Base-by-base conservation (phyloP, 1,140 invertebrate species). In the Drosophila seguyi region DNA sequence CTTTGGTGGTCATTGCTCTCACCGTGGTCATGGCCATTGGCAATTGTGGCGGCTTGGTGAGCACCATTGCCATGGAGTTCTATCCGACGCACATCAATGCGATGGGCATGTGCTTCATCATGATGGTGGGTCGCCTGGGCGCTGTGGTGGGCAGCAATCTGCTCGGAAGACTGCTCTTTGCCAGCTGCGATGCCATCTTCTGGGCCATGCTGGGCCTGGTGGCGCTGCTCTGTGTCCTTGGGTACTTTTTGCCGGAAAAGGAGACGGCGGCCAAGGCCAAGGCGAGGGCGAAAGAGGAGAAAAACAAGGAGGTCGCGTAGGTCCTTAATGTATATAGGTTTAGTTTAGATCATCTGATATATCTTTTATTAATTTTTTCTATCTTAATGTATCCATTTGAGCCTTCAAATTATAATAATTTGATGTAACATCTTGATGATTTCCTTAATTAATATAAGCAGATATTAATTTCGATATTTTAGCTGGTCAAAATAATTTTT, bases 101-200 rank as follows among this genome's bases (percentile, higher is more conserved):
- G 20, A 93, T 93, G 93, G 93, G 93, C 48, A 91, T 94, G 79
- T 93, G 93, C 71, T 77, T 93, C 38, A 86, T 93, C 22, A 90
- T 94, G 81, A 93, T 93, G 91, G 82, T 88, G 41, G 93, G 93
- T 6, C 87, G 93, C n/a, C 44, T 94, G 13, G 93, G 93, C 3
- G 91, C 92, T 0, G 91, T 93, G 0, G 79, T 91, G 8, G 93
- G 92, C 22, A 92, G 91, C 53, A 93, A 93, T 60, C 6, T 93
- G 11, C 36, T 93, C 2, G 93, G 93, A 0, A 65, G 77, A 16
- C 22, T 93, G 6, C 47, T 94, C 14, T 91, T 93, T 44, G 79
- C 58, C 44, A 75, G 87, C 69, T 94, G 93, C 58, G 79, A 91
- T 6, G 58, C 50, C 0, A 75, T 91, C 29, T 92, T 94, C 59